Evolutionary conservation across 2,113 vertebrate species (phyloP).

Genomic region (Poicephalus meyeri): DNA sequence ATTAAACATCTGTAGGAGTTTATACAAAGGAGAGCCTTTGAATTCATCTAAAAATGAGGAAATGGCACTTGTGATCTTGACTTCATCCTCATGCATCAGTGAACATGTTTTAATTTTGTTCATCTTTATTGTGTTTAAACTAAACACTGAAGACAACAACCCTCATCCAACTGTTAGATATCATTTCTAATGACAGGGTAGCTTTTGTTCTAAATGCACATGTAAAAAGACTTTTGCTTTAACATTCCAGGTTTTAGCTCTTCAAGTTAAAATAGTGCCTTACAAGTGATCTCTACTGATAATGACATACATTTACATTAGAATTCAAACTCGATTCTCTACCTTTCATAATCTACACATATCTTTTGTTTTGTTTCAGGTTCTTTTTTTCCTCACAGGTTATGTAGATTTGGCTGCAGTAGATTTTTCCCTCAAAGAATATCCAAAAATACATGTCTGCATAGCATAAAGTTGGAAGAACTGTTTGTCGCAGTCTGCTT

Average conservation of each 20-base stretch:
- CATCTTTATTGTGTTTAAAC: constrained; percentile 62
- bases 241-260: constrained; percentile 42
- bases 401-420: constrained; percentile 54
- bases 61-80: constrained; percentile 69
- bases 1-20: constrained; percentile 73
- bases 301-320: constrained; percentile 57
- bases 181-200: constrained; percentile 69
- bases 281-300: constrained; percentile 39
- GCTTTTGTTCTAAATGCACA: constrained; percentile 69
- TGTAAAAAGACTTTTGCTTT: constrained; percentile 47
- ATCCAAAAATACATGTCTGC: constrained; percentile 51
- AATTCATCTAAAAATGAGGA: constrained; percentile 69
- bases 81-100: constrained; percentile 58
- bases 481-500: constrained; percentile 41
- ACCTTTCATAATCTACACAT: constrained; percentile 42
- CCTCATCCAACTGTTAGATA: constrained; percentile 56
- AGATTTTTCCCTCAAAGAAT: constrained; percentile 44
- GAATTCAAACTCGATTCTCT: constrained; percentile 37
- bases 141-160: constrained; percentile 64
- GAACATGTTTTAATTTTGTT: constrained; percentile 72
- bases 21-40: constrained; percentile 69
- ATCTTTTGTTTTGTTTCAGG: constrained; percentile 51
- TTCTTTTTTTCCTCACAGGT: background rate
- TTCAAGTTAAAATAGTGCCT: constrained; percentile 61
- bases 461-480: constrained; percentile 40